Base-by-base conservation (phyloP, 2,113 vertebrate genomes). In the Myotis davidii region DNA sequence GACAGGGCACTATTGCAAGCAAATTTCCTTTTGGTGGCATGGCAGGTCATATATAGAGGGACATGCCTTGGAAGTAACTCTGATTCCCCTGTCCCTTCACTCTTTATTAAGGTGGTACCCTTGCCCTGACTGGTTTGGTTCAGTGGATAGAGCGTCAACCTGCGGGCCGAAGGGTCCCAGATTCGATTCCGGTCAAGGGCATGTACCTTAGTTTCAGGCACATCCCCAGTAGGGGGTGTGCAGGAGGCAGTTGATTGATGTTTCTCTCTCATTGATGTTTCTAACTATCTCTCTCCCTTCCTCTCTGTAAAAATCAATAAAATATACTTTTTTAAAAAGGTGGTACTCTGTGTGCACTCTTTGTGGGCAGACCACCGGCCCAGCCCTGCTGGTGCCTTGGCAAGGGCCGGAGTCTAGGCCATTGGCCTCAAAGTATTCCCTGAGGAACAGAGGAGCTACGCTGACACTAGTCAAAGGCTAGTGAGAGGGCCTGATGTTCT, bases 301-400 rank as follows among this genome's bases (percentile, higher is more conserved):
- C 42, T 42, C 42, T 42, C 42, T 42, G 42, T 42, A 42, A 42
- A 42, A 42, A 42, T 42, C 42, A 42, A 42, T 42, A 42, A 42
- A 42, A 42, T 42, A 42, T 42, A 42, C 6, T 42, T 42, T 42
- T 42, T 42, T 6, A 42, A 42, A 42, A 45, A 21, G 9, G 1
- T 0, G 4, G 27, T 1, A 2, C 2, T 14, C 56, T 4, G 2
- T n/a, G 13, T 9, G 17, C 23, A 18, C 21, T 17, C 3, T 1
- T 29, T 27, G 18, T 4, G 5, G 2, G 27, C 23, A 61, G 1
- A 0, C 16, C 61, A 48, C 73, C 1, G 17, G 70, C 10, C 13
- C 11, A 1, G 25, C 20, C 39, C 32, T 21, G 18, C 23, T 29
- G 65, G 61, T 39, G 18, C 14, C 67, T 20, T 9, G 8, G 27